Base-by-base conservation (phyloP, 35 echinoderm and acorn worm species). In the Apostichopus japonicus region DNA sequence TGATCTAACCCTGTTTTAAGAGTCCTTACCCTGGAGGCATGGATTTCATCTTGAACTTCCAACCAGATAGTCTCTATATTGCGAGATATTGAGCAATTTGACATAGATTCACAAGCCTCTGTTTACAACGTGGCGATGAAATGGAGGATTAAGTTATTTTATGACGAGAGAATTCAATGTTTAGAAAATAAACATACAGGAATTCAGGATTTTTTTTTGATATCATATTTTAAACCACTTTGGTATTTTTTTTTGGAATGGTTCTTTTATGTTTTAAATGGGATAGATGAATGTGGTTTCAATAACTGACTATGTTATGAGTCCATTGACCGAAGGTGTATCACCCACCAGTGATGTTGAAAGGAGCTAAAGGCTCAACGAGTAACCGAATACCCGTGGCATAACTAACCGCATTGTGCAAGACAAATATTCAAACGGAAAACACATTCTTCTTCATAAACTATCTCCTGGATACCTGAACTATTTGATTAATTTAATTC, bases 171-270 rank as follows among this genome's bases (percentile, higher is more conserved):
- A 5, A 83, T 83, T 53, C 51, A 83, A 83, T 83, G 79, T 83
- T 83, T 83, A 83, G 79, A 83, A 83, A 83, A 83, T 83, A 83
- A 83, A 83, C 79, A 83, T 33, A 55, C 79, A 83, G 16, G 63
- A 67, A 67, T 67, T 67, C 19, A 9, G 63, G 19, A 67, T 67
- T 67, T 67, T 19, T 67, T 19, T 19, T 67, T 15, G 61, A 15
- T 10, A 19, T 67, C 63, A 67, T 67, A 67, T 67, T 17, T 67
- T 67, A 67, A 67, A 11, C 63, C 11, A 67, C 4, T 15, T 67
- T 67, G 33, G 33, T 1, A 44, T 44, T 44, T 44, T 33, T 33
- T 44, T 44, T 0, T 1, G 33, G 33, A 44, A 44, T 44, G 33
- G 62, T 65, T 65, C 16, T 67, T 67, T 11, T 67, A 67, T 67